A percentile compares a stretch with the other conserved stretches of the same genome.
phyloP scores from a whole-genome alignment of 2,113 vertebrate species.

The Thryonomys swinderianus region DNA sequence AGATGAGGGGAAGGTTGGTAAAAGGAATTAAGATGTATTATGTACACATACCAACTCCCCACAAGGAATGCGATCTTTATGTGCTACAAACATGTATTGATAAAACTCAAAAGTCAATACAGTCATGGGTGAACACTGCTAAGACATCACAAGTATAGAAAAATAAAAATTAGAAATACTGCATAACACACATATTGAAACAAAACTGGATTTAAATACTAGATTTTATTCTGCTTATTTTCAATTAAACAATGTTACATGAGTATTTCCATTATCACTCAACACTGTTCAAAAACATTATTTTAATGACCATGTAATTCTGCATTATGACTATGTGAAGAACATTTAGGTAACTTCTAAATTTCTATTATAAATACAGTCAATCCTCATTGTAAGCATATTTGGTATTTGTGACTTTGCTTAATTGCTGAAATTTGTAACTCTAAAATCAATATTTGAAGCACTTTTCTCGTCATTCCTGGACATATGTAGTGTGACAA shows the following conservation, averaged over 20 bases:
- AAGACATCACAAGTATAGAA: background rate
- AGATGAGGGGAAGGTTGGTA: background rate
- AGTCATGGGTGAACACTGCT: conserved; percentile 12
- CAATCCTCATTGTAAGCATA: background rate
- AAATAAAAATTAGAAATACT: conserved; percentile 27
- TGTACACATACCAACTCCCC: background rate
- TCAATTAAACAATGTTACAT: background rate
- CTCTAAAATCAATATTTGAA: background rate
- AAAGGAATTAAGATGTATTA: background rate
- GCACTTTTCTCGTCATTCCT: background rate
- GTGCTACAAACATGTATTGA: background rate
- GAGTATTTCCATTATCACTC: conserved; percentile 39
- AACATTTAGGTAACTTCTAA: background rate
- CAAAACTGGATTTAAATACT: background rate
- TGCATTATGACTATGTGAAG: background rate
- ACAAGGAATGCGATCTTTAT: background rate
- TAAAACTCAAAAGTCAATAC: background rate
- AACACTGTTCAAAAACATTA: conserved; percentile 30
- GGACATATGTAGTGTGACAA: background rate
- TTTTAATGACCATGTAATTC: background rate
- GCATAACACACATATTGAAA: background rate
- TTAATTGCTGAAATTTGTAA: background rate
- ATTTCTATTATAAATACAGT: background rate
- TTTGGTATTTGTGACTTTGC: background rate
- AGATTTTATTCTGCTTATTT: background rate